A percentile compares a stretch with the other conserved stretches of the same genome.
Conservation (phyloP, 1,140 invertebrate genomes). For the Brachionus rotundiformis region DNA sequence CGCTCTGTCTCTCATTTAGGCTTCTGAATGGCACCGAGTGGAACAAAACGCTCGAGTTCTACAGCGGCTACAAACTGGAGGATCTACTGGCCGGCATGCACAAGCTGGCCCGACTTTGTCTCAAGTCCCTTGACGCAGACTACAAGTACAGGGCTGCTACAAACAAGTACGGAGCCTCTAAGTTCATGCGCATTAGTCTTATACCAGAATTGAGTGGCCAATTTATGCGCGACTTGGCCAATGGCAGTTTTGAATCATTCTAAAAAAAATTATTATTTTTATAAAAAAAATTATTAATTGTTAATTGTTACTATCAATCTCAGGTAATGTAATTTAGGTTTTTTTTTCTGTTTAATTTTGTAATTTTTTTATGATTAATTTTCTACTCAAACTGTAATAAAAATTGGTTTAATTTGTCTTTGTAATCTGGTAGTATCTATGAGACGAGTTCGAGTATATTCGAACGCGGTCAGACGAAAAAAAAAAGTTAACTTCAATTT, state of each 20-base stretch:
- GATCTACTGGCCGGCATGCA: conserved; percentile 61
- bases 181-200: conserved; percentile 65
- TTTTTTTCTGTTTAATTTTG: background rate
- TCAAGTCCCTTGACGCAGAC: conserved; percentile 60
- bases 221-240: conserved; percentile 58
- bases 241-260: conserved; percentile 1
- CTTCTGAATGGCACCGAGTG: conserved; percentile 59
- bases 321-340: conserved; percentile 37
- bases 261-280: conserved; percentile 1
- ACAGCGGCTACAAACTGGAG: conserved; percentile 65
- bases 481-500: conserved; percentile 13
- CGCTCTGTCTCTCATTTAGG: conserved; percentile 73
- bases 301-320: conserved; percentile 29
- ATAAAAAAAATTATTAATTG: conserved; percentile 40
- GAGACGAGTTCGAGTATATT: background rate
- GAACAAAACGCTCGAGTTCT: conserved; percentile 64
- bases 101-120: conserved; percentile 63
- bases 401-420: background rate
- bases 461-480: background rate
- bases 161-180: conserved; percentile 65
- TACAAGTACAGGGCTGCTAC: conserved; percentile 63
- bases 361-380: background rate
- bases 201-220: conserved; percentile 63
- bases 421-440: background rate
- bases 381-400: background rate